Evolutionary conservation across 2,113 vertebrate species (phyloP).

Genomic region (Chinchilla lanigera): DNA sequence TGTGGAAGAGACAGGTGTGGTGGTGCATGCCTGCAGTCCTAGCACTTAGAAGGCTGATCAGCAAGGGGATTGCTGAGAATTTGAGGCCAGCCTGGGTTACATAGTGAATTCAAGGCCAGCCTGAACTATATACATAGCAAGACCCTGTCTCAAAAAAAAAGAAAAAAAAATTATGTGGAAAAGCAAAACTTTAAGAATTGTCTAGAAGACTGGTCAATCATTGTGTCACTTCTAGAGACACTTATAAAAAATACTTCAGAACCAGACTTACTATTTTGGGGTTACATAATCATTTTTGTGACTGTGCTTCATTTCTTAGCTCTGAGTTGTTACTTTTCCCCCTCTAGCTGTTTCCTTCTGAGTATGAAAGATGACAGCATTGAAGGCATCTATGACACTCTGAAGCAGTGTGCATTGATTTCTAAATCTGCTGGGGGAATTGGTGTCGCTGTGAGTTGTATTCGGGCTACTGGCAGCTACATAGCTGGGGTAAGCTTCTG

Average conservation of each 20-base stretch:
- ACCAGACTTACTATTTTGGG: background rate
- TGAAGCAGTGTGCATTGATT: conserved; percentile 97
- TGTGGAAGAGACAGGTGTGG: background rate
- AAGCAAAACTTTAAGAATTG: conserved; percentile 35
- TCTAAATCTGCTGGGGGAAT: conserved; percentile 98
- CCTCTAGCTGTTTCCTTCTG: conserved; percentile 94
- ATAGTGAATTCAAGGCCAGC: background rate
- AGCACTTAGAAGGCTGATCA: background rate
- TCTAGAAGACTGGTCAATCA: background rate
- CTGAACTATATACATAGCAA: background rate
- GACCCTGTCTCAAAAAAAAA: background rate
- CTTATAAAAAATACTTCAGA: background rate
- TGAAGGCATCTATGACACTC: conserved; percentile 96
- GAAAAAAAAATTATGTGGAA: background rate
- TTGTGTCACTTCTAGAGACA: background rate
- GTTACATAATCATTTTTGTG: conserved; percentile 23
- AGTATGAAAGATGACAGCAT: conserved; percentile 99
- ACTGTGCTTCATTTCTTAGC: background rate
- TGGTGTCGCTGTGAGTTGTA: conserved; percentile 96
- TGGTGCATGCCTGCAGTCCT: background rate
- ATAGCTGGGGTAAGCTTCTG: conserved; percentile 94
- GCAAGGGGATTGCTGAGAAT: background rate
- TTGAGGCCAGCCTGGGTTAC: background rate
- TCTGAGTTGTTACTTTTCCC: conserved; percentile 14
- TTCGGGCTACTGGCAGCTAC: conserved; percentile 97